Percentiles rank a stretch among this genome's conserved stretches.
phyloP scores from a whole-genome alignment of 2,113 vertebrate genomes.

The Dasyurus viverrinus region DNA sequence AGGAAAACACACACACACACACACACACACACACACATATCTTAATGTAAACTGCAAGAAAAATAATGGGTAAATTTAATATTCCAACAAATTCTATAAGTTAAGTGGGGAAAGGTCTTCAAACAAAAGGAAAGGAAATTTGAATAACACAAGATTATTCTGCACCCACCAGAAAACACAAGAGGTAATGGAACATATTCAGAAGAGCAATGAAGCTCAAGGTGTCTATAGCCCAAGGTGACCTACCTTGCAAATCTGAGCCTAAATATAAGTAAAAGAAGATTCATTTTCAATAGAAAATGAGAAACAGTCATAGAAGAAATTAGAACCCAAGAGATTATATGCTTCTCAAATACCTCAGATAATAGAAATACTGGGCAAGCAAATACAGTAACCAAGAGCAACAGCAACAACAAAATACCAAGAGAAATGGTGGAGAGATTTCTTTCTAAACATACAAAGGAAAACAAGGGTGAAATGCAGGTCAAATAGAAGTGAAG shows the following conservation, averaged over 20 bases:
- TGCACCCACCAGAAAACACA: background rate
- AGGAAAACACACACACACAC: background rate
- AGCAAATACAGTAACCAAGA: background rate
- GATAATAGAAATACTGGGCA: background rate
- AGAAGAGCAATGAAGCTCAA: background rate
- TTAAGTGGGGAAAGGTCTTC: background rate
- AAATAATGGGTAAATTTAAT: background rate
- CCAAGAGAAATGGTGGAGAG: background rate
- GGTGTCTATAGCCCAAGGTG: background rate
- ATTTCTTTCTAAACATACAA: background rate
- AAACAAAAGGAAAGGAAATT: background rate
- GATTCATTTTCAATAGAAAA: background rate
- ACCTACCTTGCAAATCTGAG: background rate
- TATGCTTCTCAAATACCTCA: background rate
- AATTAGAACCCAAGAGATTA: background rate
- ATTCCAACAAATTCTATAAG: background rate
- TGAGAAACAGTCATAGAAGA: background rate
- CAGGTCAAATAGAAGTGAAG: background rate
- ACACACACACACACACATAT: background rate
- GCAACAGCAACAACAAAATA: background rate
- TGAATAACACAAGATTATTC: background rate
- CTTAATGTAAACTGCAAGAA: background rate
- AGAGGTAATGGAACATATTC: background rate
- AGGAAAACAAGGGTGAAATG: background rate
- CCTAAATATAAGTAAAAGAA: background rate